Percentiles rank a stretch among this genome's conserved stretches.
phyloP scores from a whole-genome alignment of 2,888 invertebrate species.

The Eilema depressum region DNA sequence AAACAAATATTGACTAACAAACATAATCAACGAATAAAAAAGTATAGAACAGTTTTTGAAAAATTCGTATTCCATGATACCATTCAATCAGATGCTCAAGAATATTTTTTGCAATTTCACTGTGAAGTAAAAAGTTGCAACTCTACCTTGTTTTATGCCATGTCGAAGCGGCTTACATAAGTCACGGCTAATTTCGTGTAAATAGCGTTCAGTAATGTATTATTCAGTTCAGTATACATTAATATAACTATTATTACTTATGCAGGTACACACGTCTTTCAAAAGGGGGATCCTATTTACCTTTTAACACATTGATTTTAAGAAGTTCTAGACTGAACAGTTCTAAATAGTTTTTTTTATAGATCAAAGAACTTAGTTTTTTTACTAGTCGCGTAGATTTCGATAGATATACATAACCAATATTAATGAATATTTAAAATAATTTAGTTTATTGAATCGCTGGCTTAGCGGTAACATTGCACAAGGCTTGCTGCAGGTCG shows the following conservation, averaged over 20 bases:
- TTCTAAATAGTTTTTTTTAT: too few species aligned
- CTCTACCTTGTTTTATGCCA: slow-evolving; percentile 28
- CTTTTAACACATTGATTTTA: background rate
- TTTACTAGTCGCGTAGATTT: background rate
- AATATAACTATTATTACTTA: slow-evolving; percentile 54
- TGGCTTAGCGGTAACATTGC: slow-evolving; percentile 73
- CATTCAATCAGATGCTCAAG: slow-evolving; percentile 6
- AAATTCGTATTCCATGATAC: background rate
- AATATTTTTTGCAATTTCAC: slow-evolving; percentile 22
- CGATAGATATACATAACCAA: background rate
- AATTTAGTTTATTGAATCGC: slow-evolving; percentile 43
- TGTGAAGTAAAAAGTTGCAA: slow-evolving; percentile 37
- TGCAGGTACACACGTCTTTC: slow-evolving; percentile 19
- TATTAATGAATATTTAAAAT: slow-evolving; percentile 18
- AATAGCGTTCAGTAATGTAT: slow-evolving; percentile 48
- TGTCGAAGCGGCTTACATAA: slow-evolving; percentile 60
- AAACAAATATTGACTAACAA: background rate
- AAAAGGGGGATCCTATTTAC: background rate
- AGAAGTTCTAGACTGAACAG: background rate
- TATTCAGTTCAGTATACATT: too few species aligned
- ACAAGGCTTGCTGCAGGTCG: slow-evolving; percentile 82
- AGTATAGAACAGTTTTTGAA: background rate
- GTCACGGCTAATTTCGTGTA: slow-evolving; percentile 59
- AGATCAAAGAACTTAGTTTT: too few species aligned
- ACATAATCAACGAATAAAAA: background rate